Evolutionary conservation across 2,797 vertebrate genomes (phyloP), one percentile per base, ranked within the genome.

Genomic region (Lepus townsendii): DNA sequence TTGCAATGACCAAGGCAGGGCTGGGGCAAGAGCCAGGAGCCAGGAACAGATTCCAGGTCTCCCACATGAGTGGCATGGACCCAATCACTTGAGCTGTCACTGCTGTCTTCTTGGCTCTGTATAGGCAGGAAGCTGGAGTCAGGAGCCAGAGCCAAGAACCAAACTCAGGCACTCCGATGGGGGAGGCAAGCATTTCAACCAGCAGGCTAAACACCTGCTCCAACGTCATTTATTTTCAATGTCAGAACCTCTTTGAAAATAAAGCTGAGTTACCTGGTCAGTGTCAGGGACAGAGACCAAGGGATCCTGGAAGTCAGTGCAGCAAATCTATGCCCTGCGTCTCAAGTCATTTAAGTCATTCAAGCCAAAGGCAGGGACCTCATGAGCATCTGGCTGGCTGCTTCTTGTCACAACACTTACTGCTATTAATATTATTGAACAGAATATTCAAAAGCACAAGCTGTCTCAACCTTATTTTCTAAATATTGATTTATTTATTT

Each of bases 241-340:
- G 71, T 73, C 26, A 85, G 42, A 86, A 32, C 7, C 10, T 24
- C 26, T 85, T 94, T 83, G 30, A 57, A 90, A 91, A 93, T n/a
- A 73, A 47, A 73, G 47, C n/a, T 32, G 78, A 90, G 86, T 71
- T 63, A 88, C 22, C 50, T 76, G 47, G 66, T 62, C 12, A 63
- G 35, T 27, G 2, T 47, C 80, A 94, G 38, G 66, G 47, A 63
- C 60, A 91, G 88, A 82, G 66, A 63, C n/a, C 9, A 26, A 22
- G 91, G 20, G 65, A 69, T 85, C 78, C 32, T 47, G 22, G 86
- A 47, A 92, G 66, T 0, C 2, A 32, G n/a, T 27, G 35, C 5
- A 65, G 50, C 27, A 84, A 66, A 62, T 65, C 84, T 30, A 85
- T 7, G 50, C 68, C 20, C 2, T 68, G 38, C 27, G 47, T 57